These are phyloP conservation scores for Oncorhynchus keta DNA, from an alignment of 2,113 vertebrate species.

Conservation along the genomic window DNA sequence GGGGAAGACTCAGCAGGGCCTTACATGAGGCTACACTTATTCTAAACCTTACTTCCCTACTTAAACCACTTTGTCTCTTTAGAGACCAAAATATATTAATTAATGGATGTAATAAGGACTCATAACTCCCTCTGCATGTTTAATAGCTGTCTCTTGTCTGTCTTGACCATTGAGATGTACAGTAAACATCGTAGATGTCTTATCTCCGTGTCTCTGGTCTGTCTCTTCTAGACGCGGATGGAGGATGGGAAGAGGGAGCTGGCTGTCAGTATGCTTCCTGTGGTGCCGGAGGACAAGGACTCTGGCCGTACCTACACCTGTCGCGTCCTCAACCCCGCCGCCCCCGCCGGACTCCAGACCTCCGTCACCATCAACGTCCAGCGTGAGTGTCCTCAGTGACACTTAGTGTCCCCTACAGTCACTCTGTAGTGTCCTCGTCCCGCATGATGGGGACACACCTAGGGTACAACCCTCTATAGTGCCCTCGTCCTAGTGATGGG, in stretches of 20 bases:
- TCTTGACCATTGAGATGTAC: background rate
- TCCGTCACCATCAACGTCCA: constrained; percentile 85
- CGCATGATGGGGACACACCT: no score
- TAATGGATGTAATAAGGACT: background rate
- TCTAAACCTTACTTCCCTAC: background rate
- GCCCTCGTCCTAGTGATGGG: no score
- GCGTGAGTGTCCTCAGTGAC: constrained; percentile 71
- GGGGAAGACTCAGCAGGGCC: constrained; percentile 22
- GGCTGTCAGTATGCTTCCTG: constrained; percentile 80
- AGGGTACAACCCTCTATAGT: no score
- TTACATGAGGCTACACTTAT: background rate
- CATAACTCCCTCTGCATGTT: constrained; percentile 7
- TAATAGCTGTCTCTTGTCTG: background rate
- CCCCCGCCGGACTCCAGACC: constrained; percentile 83
- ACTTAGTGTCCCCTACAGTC: no score
- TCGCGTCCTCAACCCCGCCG: constrained; percentile 81
- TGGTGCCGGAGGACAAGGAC: constrained; percentile 81
- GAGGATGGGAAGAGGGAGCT: constrained; percentile 78
- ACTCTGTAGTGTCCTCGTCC: no score
- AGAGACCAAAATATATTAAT: background rate
- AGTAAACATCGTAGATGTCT: no score
- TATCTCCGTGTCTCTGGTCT: background rate
- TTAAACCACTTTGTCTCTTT: background rate
- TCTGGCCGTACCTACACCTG: constrained; percentile 84
- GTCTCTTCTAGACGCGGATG: constrained; percentile 67